Evolutionary conservation across 2,113 vertebrate species (phyloP), one percentile per base, ranked within the genome.

Genomic region (Microcebus griseorufus): DNA sequence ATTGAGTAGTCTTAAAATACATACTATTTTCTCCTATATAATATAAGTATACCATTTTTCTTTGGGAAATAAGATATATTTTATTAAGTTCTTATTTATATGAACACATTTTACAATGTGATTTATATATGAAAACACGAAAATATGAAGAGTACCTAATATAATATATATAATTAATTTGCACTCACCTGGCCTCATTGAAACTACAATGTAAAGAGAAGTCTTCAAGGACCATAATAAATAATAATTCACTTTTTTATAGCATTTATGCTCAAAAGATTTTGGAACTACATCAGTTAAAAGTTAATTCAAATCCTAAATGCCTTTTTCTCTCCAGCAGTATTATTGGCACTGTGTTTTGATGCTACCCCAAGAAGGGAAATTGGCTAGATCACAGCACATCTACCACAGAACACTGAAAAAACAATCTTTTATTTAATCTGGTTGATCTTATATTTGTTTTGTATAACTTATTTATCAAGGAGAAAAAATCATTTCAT

Each of bases 81-180:
- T 93, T 84, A 67, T 76, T 3, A 92, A 72, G 12, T 64, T 78
- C 22, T 58, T 8, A 25, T 90, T 65, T 75, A 62, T 75, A 84
- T n/a, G 42, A 70, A 48, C 11, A 75, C 11, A 76, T 14, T 88
- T 75, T 91, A 14, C 8, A 58, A 67, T 48, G 10, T 58, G 73
- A 90, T 75, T 81, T 90, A 73, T 39, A 82, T 81, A 62, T 64
- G 55, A 94, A 94, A 93, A 62, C 29, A 45, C 3, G 17, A 88
- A 79, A 73, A 55, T 23, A 42, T 79, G 13, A 93, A 73, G 67
- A 90, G 39, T 3, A 62, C 29, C 83, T 88, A 83, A 13, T 92
- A 45, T 55, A 80, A 93, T 75, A 94, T 87, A 62, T 90, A 17
- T 67, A 82, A 92, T 89, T 39, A 84, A 55, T 17, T 90, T 69